Conservation (phyloP, 35 echinoderm and acorn worm genomes). For the Lytechinus pictus region DNA sequence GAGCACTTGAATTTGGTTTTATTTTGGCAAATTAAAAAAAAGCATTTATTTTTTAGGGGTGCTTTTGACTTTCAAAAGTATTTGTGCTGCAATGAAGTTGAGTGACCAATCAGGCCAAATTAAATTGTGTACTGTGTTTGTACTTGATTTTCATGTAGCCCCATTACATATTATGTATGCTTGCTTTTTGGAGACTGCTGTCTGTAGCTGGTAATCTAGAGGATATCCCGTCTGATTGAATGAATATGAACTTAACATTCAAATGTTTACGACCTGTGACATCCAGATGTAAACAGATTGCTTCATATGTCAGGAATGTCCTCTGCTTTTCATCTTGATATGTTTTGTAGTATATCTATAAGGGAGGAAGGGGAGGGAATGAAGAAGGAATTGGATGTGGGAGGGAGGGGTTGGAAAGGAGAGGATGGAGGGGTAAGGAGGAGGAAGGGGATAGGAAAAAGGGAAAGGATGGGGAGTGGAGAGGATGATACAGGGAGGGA, state of each 20-base stretch:
- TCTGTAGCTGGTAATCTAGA: background rate
- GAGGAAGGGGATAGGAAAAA: background rate
- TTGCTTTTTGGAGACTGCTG: background rate
- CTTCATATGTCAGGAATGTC: background rate
- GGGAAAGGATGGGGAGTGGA: background rate
- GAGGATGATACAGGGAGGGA: background rate
- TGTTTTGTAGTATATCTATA: background rate
- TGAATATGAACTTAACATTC: background rate
- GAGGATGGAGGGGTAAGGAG: too few relatives aligned
- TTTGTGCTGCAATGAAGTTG: too few relatives aligned
- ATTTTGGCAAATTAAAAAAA: too few relatives aligned
- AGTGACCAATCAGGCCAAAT: too few relatives aligned
- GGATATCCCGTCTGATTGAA: slow-evolving; percentile 1
- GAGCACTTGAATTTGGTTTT: too few relatives aligned
- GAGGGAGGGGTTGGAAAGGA: background rate
- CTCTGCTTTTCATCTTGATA: background rate
- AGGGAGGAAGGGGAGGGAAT: background rate
- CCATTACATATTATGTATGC: too few relatives aligned
- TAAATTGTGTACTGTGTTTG: too few relatives aligned
- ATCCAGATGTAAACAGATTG: slow-evolving; percentile 8
- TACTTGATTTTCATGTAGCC: too few relatives aligned
- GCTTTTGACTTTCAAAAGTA: too few relatives aligned
- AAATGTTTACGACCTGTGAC: background rate
- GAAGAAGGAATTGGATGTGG: background rate
- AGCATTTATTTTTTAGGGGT: too few relatives aligned